Conservation (phyloP, 1,140 invertebrate genomes). For the Eupeodes corollae region DNA sequence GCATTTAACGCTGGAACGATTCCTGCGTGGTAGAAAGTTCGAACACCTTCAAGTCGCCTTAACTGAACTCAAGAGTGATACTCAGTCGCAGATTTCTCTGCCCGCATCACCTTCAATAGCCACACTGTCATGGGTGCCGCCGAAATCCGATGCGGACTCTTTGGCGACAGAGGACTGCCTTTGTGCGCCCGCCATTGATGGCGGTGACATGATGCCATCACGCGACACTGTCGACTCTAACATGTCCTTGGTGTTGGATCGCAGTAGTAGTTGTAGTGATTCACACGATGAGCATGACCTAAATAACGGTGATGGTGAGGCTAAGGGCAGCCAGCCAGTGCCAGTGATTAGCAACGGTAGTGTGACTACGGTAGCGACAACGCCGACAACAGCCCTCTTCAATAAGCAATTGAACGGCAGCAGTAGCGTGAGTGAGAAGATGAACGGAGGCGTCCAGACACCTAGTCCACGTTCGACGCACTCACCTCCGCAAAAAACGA, state of each 20-base stretch:
- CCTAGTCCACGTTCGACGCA: background rate
- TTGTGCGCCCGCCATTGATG: conserved; percentile 40
- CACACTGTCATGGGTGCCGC: conserved; percentile 59
- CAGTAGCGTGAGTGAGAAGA: background rate
- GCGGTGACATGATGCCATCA: conserved; percentile 46
- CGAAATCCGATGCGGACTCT: conserved; percentile 42
- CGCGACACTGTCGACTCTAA: conserved; percentile 51
- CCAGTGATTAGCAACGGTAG: conserved; percentile 8
- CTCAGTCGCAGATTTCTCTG: conserved; percentile 41
- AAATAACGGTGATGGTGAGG: conserved; percentile 13
- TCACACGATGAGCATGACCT: background rate
- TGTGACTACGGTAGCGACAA: conserved; percentile 10
- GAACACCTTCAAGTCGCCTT: conserved; percentile 79
- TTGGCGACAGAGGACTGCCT: conserved; percentile 38
- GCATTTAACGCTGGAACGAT: conserved; percentile 68
- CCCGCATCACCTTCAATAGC: conserved; percentile 59
- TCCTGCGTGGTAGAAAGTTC: conserved; percentile 76
- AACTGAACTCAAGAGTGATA: conserved; percentile 50
- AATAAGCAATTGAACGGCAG: background rate
- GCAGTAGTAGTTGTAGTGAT: conserved; percentile 10
- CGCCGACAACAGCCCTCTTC: conserved; percentile 11
- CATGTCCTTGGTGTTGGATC: conserved; percentile 37
- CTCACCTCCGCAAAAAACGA: conserved; percentile 5
- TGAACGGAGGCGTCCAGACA: conserved; percentile 1
- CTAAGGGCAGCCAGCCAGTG: conserved; percentile 4